Base-by-base conservation (phyloP, 2,797 vertebrate species). In the Nyctalus aviator region DNA sequence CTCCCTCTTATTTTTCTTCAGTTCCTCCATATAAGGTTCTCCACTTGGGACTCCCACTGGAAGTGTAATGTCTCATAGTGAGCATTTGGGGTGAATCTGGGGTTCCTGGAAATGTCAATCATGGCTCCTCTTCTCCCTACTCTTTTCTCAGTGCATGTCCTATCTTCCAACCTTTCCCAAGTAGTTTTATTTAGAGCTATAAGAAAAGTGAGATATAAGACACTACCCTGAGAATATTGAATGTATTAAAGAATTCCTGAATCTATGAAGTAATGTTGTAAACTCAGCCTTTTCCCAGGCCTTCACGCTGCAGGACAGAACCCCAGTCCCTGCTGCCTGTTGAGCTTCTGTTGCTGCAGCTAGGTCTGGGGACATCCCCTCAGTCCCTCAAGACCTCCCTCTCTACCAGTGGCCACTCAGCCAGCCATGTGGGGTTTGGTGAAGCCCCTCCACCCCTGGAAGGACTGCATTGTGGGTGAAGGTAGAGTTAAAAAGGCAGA, bases 21-120 rank as follows among this genome's bases (percentile, higher is more conserved):
- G 62, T 57, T 79, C 75, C 21, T 50, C 48, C 44, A 44, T 44
- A 44, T 76, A 23, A 59, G 14, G 44, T 75, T 85, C 48, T 32
- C 71, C 21, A 32, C 8, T 32, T 50, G 11, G 1, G 12, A 57
- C 77, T 88, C 78, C 89, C 81, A 48, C 69, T 32, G 53, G 55
- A 87, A 93, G 86, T 8, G n/a, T 18, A 10, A 13, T 20, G 3
- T 87, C 85, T 75, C 62, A 35, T 7, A 77, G 46, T 44, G 35
- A 55, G 41, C 73, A 35, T 73, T 37, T 35, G 10, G 69, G 50
- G 66, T 59, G 76, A 72, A 15, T 53, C 21, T 27, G 3, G 18
- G 5, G 6, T 50, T 13, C 1, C 0, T 7, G 18, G 41, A 78
- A 0, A 32, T 17, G 9, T 68, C 69, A 0, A 2, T 17, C 44